Conservation (phyloP, 2,797 vertebrate species). For the Diplodus puntazzo region DNA sequence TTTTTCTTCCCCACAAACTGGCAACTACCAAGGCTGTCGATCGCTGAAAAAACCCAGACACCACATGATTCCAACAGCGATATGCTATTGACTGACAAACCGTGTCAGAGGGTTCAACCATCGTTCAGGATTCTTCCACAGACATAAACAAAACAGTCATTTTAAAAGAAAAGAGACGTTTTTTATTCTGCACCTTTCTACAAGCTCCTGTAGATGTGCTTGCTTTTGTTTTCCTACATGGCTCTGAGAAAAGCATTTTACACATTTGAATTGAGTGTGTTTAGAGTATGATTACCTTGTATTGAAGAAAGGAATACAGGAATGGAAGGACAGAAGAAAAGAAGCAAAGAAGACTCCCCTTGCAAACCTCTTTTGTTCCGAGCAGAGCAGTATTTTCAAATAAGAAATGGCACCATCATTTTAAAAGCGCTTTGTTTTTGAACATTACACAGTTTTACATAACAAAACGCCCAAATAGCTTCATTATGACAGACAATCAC, state of each 20-base stretch:
- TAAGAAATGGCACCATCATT: not conserved
- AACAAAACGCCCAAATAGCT: slow-evolving; percentile 7
- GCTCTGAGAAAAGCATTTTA: not conserved
- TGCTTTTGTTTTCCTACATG: not conserved
- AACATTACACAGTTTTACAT: slow-evolving; percentile 5
- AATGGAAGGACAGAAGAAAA: not conserved
- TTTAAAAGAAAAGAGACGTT: too few relatives aligned
- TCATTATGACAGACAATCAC: slow-evolving; percentile 21
- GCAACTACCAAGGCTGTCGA: too few relatives aligned
- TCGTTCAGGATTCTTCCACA: too few relatives aligned
- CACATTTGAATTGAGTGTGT: not conserved
- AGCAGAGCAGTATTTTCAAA: not conserved
- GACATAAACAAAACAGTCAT: too few relatives aligned
- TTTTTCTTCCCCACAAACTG: too few relatives aligned
- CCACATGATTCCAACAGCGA: too few relatives aligned
- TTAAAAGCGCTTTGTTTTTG: not conserved
- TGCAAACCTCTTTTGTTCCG: not conserved
- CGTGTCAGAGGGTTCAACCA: too few relatives aligned
- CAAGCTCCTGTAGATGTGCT: too few relatives aligned
- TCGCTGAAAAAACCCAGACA: too few relatives aligned
- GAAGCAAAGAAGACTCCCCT: not conserved
- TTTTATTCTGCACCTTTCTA: too few relatives aligned
- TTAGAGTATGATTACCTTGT: not conserved
- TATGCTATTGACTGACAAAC: too few relatives aligned
- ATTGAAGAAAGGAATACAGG: not conserved